Conservation (phyloP, 1,140 invertebrate species). For the Thaumatotibia leucotreta region DNA sequence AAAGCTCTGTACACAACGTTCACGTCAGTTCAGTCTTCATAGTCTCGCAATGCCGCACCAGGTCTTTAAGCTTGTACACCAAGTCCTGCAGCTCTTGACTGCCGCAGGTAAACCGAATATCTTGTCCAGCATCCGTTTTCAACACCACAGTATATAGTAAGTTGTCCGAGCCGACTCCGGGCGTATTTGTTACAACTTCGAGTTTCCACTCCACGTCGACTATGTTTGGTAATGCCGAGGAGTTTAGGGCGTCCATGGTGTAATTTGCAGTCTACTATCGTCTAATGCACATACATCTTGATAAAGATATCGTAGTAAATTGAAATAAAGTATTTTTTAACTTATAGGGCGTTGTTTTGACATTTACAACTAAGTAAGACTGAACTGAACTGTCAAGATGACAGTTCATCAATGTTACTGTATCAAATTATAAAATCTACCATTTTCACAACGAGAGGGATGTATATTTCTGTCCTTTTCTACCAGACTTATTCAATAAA, state of each 20-base stretch:
- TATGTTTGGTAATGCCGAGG: constrained; percentile 74
- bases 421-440: background rate
- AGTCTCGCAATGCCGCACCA: constrained; percentile 79
- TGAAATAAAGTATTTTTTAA: background rate
- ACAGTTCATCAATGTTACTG: background rate
- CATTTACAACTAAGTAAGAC: background rate
- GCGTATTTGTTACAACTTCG: constrained; percentile 72
- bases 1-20: background rate
- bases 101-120: constrained; percentile 79
- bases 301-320: background rate
- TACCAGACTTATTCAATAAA: no score
- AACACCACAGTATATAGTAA: constrained; percentile 63
- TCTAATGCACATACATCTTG: background rate
- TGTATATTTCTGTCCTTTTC: no score
- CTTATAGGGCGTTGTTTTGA: background rate
- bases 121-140: constrained; percentile 67
- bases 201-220: constrained; percentile 82
- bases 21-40: constrained; percentile 52
- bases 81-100: constrained; percentile 81
- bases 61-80: constrained; percentile 81
- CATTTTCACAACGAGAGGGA: no score
- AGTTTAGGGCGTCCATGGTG: background rate
- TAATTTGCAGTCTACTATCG: background rate
- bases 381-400: background rate
- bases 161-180: constrained; percentile 60